Percentiles rank a stretch among this genome's conserved stretches.
phyloP scores from a whole-genome alignment of 2,113 vertebrate genomes.

The Python bivittatus region DNA sequence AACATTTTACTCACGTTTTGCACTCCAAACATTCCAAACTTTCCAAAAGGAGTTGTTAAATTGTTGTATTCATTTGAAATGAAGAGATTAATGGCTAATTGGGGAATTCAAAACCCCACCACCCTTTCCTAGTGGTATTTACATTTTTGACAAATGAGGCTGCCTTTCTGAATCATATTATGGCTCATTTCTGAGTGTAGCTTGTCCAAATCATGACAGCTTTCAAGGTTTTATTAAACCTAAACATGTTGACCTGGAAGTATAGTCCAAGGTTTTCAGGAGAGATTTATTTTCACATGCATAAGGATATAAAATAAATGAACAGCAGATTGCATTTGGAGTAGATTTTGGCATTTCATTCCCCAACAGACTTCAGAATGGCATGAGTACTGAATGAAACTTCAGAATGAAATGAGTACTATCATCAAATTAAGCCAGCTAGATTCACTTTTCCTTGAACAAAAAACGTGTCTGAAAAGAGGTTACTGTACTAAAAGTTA shows the following conservation, averaged over 20 bases:
- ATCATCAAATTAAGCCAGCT: not conserved
- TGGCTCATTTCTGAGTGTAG: not conserved
- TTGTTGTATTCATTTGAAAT: slow-evolving; percentile 2
- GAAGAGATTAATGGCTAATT: not conserved
- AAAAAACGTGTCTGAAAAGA: not conserved
- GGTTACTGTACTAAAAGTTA: not conserved
- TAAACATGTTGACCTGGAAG: not conserved
- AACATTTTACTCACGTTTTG: fast-evolving
- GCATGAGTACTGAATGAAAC: not conserved
- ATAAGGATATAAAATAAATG: not conserved
- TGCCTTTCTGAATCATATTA: not conserved
- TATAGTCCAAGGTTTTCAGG: not conserved
- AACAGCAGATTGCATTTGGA: not conserved
- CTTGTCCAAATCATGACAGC: not conserved
- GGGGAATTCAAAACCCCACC: not conserved
- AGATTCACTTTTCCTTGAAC: not conserved
- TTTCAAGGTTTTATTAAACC: not conserved
- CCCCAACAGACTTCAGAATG: not conserved
- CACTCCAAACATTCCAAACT: fast-evolving
- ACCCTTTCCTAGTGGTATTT: slow-evolving; percentile 19
- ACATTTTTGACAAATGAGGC: not conserved
- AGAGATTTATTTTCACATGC: not conserved
- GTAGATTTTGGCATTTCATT: not conserved
- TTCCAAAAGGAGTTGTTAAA: not conserved
- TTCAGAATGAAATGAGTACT: not conserved